phyloP scores from a whole-genome alignment of 2,113 vertebrate species.

The Pongo pygmaeus region DNA sequence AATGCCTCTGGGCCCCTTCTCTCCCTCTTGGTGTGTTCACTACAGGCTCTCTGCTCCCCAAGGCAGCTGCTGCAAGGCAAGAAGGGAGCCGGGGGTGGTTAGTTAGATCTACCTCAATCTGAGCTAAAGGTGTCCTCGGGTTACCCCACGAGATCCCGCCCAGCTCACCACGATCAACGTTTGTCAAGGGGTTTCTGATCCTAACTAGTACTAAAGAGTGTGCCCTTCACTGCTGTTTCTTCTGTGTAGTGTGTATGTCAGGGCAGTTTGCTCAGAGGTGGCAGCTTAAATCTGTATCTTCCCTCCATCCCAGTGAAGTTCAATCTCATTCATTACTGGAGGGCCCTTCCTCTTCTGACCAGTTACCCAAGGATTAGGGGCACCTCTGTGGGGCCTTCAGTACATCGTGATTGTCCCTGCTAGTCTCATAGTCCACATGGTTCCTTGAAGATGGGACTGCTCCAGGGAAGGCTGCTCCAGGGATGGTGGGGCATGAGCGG shows the following conservation, averaged over 20 bases:
- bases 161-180: neutral
- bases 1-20: neutral
- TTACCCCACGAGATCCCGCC: neutral
- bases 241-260: neutral
- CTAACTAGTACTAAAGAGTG: conserved; percentile 17
- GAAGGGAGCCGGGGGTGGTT: neutral
- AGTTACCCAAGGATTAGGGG: neutral
- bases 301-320: neutral
- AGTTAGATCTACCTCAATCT: neutral
- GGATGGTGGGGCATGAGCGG: rapidly evolving
- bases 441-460: neutral
- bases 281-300: neutral
- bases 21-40: neutral
- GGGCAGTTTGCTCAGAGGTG: neutral
- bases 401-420: neutral
- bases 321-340: neutral
- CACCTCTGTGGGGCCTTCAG: neutral
- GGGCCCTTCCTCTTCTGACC: neutral
- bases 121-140: neutral
- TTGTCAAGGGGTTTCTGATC: neutral
- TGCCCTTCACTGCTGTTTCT: neutral
- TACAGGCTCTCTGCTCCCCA: neutral
- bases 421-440: neutral
- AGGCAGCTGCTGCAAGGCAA: neutral
- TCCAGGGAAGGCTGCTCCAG: neutral